Base-by-base conservation (phyloP, 2,888 invertebrate species). In the Bimastos eiseni region DNA sequence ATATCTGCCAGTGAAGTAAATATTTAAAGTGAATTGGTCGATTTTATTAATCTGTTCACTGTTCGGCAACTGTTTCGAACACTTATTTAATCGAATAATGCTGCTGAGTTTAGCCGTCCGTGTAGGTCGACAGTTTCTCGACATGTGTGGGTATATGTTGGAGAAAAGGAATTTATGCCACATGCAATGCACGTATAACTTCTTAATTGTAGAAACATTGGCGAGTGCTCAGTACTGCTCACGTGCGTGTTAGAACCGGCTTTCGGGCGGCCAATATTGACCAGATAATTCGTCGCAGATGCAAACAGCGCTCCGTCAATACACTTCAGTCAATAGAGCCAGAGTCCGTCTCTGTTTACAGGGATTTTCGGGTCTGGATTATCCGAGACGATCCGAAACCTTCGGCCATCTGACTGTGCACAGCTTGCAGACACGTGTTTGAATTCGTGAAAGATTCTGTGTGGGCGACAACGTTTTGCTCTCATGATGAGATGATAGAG, bases 351-450 rank as follows among this genome's bases (percentile, higher is more conserved):
- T 70, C 70, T 70, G n/a, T 70, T 70, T 70, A 70, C 70, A 70
- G 70, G 70, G 70, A 70, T 70, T 70, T 70, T 70, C 70, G n/a
- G 70, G 70, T 70, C 70, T 70, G n/a, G 70, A 70, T 70, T 70
- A 70, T 70, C 70, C n/a, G 70, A 70, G 70, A 70, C 2, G 55
- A 55, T 55, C 55, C 11, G 21, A 55, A 30, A 55, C 24, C 55
- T 24, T 0, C 24, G 30, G 70, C 8, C 11, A 1, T 70, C n/a
- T 8, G 8, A n/a, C 70, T 70, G 70, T n/a, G 8, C 30, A n/a
- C 70, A 70, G 70, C n/a, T n/a, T 70, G 70, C 70, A 70, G 8
- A n/a, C n/a, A 13, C 70, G 70, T 70, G 70, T 70, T 30, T 70
- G 30, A n/a, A n/a, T 70, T 30, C 8, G 0, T 30, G 30, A 70